Evolutionary conservation across 2,888 invertebrate genomes (phyloP), one percentile per base, ranked within the genome.

Genomic region (Ophion obscuratus): DNA sequence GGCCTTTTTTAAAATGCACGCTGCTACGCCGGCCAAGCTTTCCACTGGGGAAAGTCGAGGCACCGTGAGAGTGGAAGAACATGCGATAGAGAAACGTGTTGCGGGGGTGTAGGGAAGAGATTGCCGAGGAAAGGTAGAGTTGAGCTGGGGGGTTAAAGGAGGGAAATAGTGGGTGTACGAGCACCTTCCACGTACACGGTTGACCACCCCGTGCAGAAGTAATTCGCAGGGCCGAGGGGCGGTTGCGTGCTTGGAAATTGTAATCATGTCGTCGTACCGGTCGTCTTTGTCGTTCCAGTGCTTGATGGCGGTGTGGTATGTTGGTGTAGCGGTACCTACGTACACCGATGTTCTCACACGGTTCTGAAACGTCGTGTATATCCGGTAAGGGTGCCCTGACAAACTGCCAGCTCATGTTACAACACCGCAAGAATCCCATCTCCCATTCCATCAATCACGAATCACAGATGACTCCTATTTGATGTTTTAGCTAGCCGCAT

Each of bases 161-260:
- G 59, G 68, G 67, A 31, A 47, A 59, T 62, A 47, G 75, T 68
- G 75, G 68, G 70, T 83, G 81, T 76, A 80, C 70, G 20, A 74
- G 70, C 31, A 71, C 77, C 82, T 81, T 80, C 79, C 83, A 84
- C 85, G 88, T 88, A 87, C 87, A 89, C 86, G 87, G 89, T 90
- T 90, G 90, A 90, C 90, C 90, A 89, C 87, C 84, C 90, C 87
- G 80, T 87, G 89, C 89, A 88, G 76, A 87, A 87, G 88, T 90
- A 90, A 90, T 90, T 90, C 90, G 81, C 83, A 83, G 89, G 89
- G 90, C 89, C 88, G 87, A 87, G 88, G 84, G 87, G 87, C 87
- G 85, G 86, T 90, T 88, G 89, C 90, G 90, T 90, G 90, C 89
- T 88, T 87, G 89, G 90, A 90, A 90, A 90, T 90, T 90, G 88